Evolutionary conservation across 2,113 vertebrate species (phyloP).

Genomic region (Podocnemis expansa): DNA sequence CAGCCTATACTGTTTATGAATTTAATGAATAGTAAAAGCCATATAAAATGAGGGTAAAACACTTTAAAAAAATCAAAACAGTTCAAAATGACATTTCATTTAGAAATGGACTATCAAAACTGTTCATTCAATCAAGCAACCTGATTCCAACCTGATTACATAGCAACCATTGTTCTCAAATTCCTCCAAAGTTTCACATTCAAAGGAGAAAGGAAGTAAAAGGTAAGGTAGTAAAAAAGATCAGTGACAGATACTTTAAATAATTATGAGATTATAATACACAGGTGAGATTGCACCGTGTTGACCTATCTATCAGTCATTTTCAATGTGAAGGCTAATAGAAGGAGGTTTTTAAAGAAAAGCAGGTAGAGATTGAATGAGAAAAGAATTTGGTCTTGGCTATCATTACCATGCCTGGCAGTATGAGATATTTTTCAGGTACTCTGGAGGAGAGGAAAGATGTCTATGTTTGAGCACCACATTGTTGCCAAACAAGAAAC

Average conservation of each 20-base stretch:
- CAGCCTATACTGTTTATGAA: too few relatives aligned
- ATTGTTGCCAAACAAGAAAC: neutral
- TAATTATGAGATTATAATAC: neutral
- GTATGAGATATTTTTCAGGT: neutral
- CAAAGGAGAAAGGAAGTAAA: neutral
- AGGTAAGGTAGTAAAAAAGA: neutral
- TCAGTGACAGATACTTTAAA: neutral
- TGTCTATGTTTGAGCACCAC: neutral
- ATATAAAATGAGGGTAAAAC: too few relatives aligned
- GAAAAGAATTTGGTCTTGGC: neutral
- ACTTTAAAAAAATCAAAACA: too few relatives aligned
- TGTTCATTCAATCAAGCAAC: neutral
- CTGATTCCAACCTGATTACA: neutral
- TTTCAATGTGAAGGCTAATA: neutral
- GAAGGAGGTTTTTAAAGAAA: neutral
- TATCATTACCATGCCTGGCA: neutral
- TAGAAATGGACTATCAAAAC: neutral
- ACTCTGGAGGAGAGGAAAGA: neutral
- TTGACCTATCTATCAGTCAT: neutral
- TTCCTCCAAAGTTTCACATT: neutral
- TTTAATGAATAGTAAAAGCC: too few relatives aligned
- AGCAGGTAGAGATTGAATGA: neutral
- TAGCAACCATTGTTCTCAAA: rapidly evolving
- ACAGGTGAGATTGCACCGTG: neutral
- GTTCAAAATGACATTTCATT: neutral